These are phyloP conservation scores for Spinus olivaceus DNA, from an alignment of 2,797 vertebrate species.

Conservation along the genomic window DNA sequence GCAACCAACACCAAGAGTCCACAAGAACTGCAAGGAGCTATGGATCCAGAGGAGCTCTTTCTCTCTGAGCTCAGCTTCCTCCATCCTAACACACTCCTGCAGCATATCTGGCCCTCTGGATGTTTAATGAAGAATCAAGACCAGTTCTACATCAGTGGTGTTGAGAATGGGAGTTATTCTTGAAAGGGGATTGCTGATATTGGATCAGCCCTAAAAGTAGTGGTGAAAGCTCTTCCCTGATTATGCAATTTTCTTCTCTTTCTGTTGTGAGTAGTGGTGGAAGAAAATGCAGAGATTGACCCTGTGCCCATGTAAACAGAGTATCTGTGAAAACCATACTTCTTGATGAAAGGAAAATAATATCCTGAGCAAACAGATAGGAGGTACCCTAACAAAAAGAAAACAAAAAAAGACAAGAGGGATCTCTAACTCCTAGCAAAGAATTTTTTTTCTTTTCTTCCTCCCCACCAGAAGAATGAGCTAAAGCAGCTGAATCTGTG, in stretches of 20 bases:
- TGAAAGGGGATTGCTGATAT: constrained; percentile 49
- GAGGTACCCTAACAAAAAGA: not conserved
- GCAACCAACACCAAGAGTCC: not conserved
- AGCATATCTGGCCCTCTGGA: not conserved
- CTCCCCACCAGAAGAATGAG: not conserved
- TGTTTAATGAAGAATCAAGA: not conserved
- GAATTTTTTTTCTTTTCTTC: not conserved
- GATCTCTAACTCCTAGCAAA: not conserved
- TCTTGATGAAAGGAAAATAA: not conserved
- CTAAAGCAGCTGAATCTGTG: not conserved
- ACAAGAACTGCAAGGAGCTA: not conserved
- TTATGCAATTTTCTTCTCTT: constrained; percentile 14
- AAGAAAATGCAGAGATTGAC: constrained; percentile 20
- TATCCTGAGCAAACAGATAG: not conserved
- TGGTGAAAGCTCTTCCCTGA: constrained; percentile 17
- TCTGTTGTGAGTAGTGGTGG: constrained; percentile 11
- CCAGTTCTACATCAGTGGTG: not conserved
- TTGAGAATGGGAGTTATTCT: constrained; percentile 43
- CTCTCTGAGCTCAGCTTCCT: not conserved
- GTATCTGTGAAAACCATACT: constrained; percentile 33
- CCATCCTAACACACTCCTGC: not conserved
- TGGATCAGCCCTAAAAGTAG: constrained; percentile 3
- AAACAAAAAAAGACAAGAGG: not conserved
- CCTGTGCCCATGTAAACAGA: not conserved
- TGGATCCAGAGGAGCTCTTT: not conserved